phyloP scores from a whole-genome alignment of 2,113 vertebrate genomes.

The Spilogale gracilis region DNA sequence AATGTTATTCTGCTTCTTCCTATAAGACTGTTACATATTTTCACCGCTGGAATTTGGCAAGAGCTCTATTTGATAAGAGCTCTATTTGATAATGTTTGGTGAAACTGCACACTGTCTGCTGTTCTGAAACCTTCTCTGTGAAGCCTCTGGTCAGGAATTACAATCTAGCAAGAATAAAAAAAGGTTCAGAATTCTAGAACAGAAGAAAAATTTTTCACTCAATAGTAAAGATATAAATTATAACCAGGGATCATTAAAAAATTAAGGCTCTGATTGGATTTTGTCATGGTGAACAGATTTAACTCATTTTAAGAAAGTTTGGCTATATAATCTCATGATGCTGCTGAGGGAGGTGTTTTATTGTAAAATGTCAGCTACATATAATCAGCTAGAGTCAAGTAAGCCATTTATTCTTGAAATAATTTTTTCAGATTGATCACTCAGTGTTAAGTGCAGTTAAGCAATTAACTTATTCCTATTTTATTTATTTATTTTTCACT shows the following conservation, averaged over 20 bases:
- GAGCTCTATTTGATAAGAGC: slow-evolving; percentile 19
- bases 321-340: background rate
- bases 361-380: background rate
- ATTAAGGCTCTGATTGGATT: slow-evolving; percentile 52
- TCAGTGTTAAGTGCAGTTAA: background rate
- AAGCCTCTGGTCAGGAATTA: background rate
- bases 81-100: slow-evolving; percentile 46
- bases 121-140: slow-evolving; percentile 53
- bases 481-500: slow-evolving; percentile 29
- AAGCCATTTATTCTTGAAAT: slow-evolving; percentile 33
- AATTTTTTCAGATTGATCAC: background rate
- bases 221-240: slow-evolving; percentile 29
- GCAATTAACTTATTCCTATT: slow-evolving; percentile 7
- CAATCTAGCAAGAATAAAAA: slow-evolving; percentile 46
- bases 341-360: background rate
- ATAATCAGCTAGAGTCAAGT: background rate
- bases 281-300: slow-evolving; percentile 7
- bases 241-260: slow-evolving; percentile 62
- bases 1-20: slow-evolving; percentile 70
- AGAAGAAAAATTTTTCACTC: slow-evolving; percentile 57
- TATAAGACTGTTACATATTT: slow-evolving; percentile 43
- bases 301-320: slow-evolving; percentile 42
- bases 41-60: slow-evolving; percentile 69
- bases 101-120: background rate
- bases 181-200: slow-evolving; percentile 52